Conservation (phyloP, 2,888 invertebrate genomes). For the Pollenia griseotomentosa region DNA sequence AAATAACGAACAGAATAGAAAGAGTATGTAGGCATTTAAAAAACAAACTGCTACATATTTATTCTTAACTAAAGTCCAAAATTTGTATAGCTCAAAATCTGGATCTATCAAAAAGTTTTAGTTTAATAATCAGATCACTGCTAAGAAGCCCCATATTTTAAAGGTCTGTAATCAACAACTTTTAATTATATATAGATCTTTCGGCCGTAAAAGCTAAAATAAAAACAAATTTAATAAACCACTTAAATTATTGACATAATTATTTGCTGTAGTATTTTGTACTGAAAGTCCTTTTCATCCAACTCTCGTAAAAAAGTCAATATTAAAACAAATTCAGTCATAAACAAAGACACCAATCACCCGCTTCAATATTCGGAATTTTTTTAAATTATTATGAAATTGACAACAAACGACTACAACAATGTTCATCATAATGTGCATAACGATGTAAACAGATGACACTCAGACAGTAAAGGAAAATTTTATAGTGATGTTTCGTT, state of each 20-base stretch:
- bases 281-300: not conserved
- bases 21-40: too few relatives aligned
- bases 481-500: constrained; percentile 17
- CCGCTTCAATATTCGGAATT: constrained; percentile 58
- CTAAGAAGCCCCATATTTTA: not conserved
- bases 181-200: too few relatives aligned
- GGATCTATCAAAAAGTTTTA: too few relatives aligned
- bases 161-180: not conserved
- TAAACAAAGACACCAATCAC: constrained; percentile 27
- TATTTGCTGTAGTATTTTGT: not conserved
- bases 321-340: constrained; percentile 45
- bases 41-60: too few relatives aligned
- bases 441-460: constrained; percentile 58
- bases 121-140: too few relatives aligned
- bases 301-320: constrained; percentile 38
- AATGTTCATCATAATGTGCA: constrained; percentile 17
- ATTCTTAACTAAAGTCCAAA: too few relatives aligned
- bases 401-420: constrained; percentile 14
- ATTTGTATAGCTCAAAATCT: too few relatives aligned
- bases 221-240: not conserved
- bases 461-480: constrained; percentile 48
- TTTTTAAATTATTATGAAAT: constrained; percentile 60
- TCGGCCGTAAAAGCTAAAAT: too few relatives aligned
- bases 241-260: not conserved
- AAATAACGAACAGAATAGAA: too few relatives aligned